These are phyloP conservation scores for Hoplostethus atlanticus DNA, from an alignment of 2,797 vertebrate species.

Conservation along the genomic window DNA sequence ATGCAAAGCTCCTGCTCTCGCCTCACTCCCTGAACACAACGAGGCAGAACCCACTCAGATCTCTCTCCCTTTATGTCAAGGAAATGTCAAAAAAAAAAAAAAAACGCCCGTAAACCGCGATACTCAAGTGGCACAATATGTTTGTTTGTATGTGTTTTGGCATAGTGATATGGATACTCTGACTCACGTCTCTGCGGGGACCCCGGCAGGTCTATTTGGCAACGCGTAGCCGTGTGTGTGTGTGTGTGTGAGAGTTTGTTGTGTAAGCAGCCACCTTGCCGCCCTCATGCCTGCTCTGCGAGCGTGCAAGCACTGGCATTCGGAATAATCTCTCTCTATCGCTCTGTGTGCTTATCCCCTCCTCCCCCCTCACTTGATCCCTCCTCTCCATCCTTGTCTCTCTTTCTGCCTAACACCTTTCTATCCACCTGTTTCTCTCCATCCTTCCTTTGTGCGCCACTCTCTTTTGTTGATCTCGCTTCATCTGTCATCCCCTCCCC, in stretches of 20 bases:
- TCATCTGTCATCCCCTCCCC: conserved; percentile 70
- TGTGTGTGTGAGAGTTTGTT: conserved; percentile 28
- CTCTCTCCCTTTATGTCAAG: conserved; percentile 56
- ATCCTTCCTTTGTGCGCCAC: conserved; percentile 61
- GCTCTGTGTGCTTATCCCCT: conserved; percentile 55
- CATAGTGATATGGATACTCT: conserved; percentile 69
- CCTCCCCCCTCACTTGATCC: conserved; percentile 57
- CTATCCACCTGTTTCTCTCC: conserved; percentile 73
- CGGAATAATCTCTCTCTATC: conserved; percentile 74
- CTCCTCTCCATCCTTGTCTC: conserved; percentile 69
- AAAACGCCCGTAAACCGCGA: conserved; percentile 37
- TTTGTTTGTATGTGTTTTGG: conserved; percentile 74
- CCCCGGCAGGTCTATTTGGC: conserved; percentile 67
- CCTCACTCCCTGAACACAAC: conserved; percentile 54
- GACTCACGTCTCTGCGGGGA: conserved; percentile 74
- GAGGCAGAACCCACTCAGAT: conserved; percentile 52
- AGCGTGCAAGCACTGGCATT: conserved; percentile 60
- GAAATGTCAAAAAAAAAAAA: conserved; percentile 61
- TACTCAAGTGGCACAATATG: conserved; percentile 69
- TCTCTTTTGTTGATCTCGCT: conserved; percentile 67
- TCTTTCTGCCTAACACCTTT: conserved; percentile 68
- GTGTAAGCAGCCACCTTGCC: conserved; percentile 64
- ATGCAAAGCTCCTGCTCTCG: conserved; percentile 57
- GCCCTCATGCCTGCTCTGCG: conserved; percentile 49
- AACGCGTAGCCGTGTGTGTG: conserved; percentile 27